Percentiles rank a stretch among this genome's conserved stretches.
Conservation (phyloP, 2,888 invertebrate species). For the Cenopis cana region DNA sequence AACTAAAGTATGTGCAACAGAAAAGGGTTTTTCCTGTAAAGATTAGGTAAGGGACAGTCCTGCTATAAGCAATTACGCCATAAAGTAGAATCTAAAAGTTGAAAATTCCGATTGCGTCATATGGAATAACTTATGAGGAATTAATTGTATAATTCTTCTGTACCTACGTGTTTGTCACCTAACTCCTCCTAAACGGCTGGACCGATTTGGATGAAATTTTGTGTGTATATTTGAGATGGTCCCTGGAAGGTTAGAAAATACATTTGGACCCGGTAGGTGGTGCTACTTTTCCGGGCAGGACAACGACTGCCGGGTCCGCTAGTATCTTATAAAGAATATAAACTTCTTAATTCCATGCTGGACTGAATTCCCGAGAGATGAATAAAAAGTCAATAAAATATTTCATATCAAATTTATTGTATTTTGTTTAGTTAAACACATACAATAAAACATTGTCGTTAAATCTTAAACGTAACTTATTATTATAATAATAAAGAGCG, state of each 20-base stretch:
- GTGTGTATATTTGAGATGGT: too few species aligned
- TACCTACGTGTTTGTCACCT: too few species aligned
- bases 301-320: too few species aligned
- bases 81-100: neutral
- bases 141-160: too few species aligned
- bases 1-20: too few species aligned
- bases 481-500: constrained; percentile 43
- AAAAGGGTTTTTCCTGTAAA: neutral
- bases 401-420: constrained; percentile 74
- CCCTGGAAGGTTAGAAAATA: too few species aligned
- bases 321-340: neutral
- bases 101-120: neutral
- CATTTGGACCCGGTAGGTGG: too few species aligned
- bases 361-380: neutral
- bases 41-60: neutral
- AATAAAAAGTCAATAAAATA: constrained; percentile 46
- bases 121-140: neutral
- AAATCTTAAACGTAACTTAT: constrained; percentile 52
- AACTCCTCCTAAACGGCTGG: too few species aligned
- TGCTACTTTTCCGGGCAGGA: too few species aligned
- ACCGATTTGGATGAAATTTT: too few species aligned
- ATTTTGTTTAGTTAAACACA: constrained; percentile 77
- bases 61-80: neutral
- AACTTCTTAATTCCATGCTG: neutral
- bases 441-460: constrained; percentile 75